These are phyloP conservation scores for Zaprionus lineosus DNA, from an alignment of 2,888 invertebrate species.

Conservation along the genomic window DNA sequence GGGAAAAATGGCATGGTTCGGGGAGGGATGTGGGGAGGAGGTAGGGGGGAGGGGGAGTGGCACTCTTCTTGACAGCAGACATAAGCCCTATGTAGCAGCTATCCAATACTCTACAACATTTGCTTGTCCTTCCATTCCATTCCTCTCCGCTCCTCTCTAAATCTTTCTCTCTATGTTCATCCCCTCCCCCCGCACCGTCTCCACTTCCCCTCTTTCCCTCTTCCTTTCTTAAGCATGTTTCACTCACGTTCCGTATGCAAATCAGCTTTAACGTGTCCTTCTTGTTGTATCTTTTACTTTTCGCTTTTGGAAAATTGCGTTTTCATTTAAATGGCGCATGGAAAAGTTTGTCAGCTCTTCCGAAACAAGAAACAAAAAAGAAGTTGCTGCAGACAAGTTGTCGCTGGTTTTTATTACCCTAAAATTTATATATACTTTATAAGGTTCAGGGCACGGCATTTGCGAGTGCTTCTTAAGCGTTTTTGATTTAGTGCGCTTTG, in stretches of 20 bases:
- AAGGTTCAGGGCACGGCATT: constrained; percentile 19
- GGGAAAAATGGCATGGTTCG: too few species aligned
- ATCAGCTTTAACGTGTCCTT: constrained; percentile 67
- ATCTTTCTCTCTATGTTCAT: too few species aligned
- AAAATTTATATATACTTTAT: constrained; percentile 19
- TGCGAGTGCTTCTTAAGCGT: constrained; percentile 38
- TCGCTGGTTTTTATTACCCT: constrained; percentile 45
- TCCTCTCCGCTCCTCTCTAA: neutral
- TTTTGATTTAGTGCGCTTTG: constrained; percentile 71
- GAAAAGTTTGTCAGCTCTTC: constrained; percentile 46
- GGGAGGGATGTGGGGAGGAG: too few species aligned
- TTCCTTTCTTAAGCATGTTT: constrained; percentile 29
- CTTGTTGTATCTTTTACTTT: constrained; percentile 11
- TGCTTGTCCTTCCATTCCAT: neutral
- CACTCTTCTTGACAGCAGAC: neutral
- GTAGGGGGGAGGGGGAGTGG: too few species aligned
- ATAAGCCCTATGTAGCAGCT: too few species aligned
- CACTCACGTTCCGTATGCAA: constrained; percentile 64
- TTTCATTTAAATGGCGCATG: constrained; percentile 71
- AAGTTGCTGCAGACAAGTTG: too few species aligned
- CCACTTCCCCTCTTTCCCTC: constrained; percentile 4
- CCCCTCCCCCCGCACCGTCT: neutral
- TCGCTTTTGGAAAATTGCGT: constrained; percentile 57
- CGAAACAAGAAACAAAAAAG: too few species aligned
- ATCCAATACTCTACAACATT: too few species aligned